Conservation (phyloP, 2,113 vertebrate genomes). For the Bambusicola thoracicus region DNA sequence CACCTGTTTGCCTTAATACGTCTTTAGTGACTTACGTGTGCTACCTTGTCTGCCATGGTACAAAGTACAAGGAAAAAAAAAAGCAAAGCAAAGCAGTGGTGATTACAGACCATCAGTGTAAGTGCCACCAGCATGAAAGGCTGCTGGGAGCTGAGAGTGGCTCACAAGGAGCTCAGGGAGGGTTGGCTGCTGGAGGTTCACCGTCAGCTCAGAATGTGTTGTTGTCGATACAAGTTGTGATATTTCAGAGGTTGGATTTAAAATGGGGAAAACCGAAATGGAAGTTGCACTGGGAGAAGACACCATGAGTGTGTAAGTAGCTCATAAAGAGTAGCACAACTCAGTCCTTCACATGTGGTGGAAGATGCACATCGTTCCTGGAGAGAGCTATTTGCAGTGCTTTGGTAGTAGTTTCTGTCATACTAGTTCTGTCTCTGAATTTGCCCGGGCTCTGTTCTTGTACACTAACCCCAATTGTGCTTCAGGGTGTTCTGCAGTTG, state of each 20-base stretch:
- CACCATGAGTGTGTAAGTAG: not conserved
- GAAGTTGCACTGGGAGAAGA: not conserved
- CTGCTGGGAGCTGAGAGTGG: not conserved
- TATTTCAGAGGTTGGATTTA: not conserved
- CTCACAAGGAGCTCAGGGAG: not conserved
- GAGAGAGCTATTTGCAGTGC: not conserved
- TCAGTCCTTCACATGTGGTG: not conserved
- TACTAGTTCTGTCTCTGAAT: slow-evolving; percentile 13
- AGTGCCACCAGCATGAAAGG: not conserved
- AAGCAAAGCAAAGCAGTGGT: not conserved
- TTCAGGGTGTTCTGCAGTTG: slow-evolving; percentile 56
- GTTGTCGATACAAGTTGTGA: not conserved
- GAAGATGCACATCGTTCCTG: not conserved
- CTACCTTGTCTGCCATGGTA: not conserved
- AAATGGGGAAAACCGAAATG: not conserved
- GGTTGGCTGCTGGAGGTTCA: not conserved
- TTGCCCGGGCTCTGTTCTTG: slow-evolving; percentile 16
- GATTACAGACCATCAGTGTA: not conserved
- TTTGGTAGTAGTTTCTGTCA: not conserved
- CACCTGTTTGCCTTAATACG: not conserved
- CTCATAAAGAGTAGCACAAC: not conserved
- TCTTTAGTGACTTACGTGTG: not conserved
- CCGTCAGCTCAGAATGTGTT: not conserved
- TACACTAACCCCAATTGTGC: slow-evolving; percentile 71
- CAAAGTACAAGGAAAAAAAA: not conserved